Base-by-base conservation (phyloP, 2,888 invertebrate species). In the Calephelis perditalis region DNA sequence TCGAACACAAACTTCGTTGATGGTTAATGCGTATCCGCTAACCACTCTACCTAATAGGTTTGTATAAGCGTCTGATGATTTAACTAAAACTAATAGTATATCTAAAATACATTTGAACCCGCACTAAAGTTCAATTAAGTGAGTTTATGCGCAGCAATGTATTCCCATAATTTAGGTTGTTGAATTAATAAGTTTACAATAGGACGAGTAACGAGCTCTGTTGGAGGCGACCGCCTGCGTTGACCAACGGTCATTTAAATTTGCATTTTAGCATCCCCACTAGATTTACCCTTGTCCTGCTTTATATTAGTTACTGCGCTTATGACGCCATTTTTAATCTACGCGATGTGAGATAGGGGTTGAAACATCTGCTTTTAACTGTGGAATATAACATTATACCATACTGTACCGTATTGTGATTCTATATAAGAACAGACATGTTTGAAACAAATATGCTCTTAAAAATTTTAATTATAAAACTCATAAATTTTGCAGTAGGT, bases 111-210 rank as follows among this genome's bases (percentile, higher is more conserved):
- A 61, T 62, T 64, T 64, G 66, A 65, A 70, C 76, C 89, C 88
- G 88, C 87, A 89, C 88, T 86, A 84, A 84, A 68, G 83, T 87
- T 81, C 86, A 86, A 85, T 87, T 85, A 86, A 79, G 77, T 73
- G 79, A 83, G 85, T 84, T 85, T 84, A 84, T 86, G 78, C 79
- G 75, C 70, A 68, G 70, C 71, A 71, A 75, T 75, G 73, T 70
- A 73, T 74, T 65, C 67, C 73, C 77, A 83, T 90, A 87, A 86
- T 86, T 87, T 82, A 78, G 74, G 72, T 79, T 79, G 79, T 86
- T 83, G 82, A 84, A 87, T 88, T 89, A 88, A 88, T 88, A 84
- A 86, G 73, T 78, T 75, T 77, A 84, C 84, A 84, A 83, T 84
- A 74, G 82, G 71, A 70, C 65, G 66, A 70, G 82, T 86, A 86